Base-by-base conservation (phyloP, 2,888 invertebrate species). In the Pachydiplax longipennis region DNA sequence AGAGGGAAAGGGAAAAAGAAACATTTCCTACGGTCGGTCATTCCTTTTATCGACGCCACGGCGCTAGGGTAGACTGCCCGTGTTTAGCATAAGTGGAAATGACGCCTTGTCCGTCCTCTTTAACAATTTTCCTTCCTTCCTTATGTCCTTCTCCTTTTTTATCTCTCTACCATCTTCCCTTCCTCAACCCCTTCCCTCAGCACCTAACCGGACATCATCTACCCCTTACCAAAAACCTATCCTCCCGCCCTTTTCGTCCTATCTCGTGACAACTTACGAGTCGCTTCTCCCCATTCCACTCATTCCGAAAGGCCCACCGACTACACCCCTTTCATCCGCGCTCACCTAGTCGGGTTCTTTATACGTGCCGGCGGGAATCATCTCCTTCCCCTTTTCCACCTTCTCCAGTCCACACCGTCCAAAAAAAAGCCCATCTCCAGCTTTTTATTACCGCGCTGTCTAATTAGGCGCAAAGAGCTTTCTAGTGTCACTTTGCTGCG, bases 401-500 rank as follows among this genome's bases (percentile, higher is more conserved):
- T 35, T 58, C 35, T 13, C 58, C 53, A 58, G 35, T 82, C 48
- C 48, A 25, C 82, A 48, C 82, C 82, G 12, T 13, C 82, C 44
- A 48, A 82, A 82, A 82, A 82, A 48, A 82, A 25, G 82, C 61
- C 87, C 87, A 35, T 87, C 87, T 53, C 35, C 83, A 58, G 58
- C 87, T 87, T 87, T 87, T 87, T 87, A 87, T 61, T 87, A 61
- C 87, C 61, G 61, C 61, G 61, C 87, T 87, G 87, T 87, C 87
- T 87, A 87, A 87, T 87, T 87, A 87, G 87, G 87, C 87, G 87
- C 87, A 87, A 87, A 87, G 87, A 87, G 87, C 87, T 87, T 87
- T 87, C 87, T 87, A 87, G 87, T 87, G 87, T 87, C 87, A 87
- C 87, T 83, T 83, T 58, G 83, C 83, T 37, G 83, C 25, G 83